Percentiles rank a stretch among this genome's conserved stretches.
These are phyloP conservation scores for Halcyon chelicuti DNA, from an alignment of 2,797 vertebrate genomes.

Conservation along the genomic window DNA sequence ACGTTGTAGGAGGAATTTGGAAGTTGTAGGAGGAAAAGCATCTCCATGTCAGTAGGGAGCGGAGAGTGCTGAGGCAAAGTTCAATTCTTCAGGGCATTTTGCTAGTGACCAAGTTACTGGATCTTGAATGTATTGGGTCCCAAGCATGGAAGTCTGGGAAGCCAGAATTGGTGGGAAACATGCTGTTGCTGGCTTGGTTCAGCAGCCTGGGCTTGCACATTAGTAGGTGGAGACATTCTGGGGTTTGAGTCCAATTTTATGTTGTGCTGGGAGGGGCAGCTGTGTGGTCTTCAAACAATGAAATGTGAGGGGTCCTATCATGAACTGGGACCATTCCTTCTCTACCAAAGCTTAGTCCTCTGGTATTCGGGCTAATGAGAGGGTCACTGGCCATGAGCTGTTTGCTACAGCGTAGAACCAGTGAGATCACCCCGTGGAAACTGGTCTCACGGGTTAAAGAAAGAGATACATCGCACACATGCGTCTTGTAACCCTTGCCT, in stretches of 20 bases:
- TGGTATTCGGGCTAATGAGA: not conserved
- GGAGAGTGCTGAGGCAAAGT: not conserved
- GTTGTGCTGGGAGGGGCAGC: not conserved
- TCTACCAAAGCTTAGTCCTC: not conserved
- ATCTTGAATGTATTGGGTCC: constrained; percentile 34
- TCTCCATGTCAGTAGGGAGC: constrained; percentile 1
- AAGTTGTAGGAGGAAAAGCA: constrained; percentile 43
- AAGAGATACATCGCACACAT: not conserved
- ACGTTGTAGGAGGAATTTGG: constrained; percentile 48
- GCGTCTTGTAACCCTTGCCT: not conserved
- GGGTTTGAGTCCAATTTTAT: not conserved
- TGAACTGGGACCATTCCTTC: not conserved
- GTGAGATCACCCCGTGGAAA: not conserved
- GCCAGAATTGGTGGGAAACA: not conserved
- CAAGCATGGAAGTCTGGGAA: not conserved
- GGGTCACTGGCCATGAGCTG: not conserved
- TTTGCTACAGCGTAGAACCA: not conserved
- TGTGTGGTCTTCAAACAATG: fast-evolving
- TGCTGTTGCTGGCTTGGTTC: not conserved
- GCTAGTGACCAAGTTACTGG: not conserved
- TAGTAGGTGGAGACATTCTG: not conserved
- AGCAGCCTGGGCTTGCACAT: not conserved
- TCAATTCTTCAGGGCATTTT: constrained; percentile 22
- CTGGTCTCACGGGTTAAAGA: not conserved
- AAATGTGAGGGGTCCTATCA: not conserved